Conservation (phyloP, 2,113 vertebrate species). For the Xyrauchen texanus region DNA sequence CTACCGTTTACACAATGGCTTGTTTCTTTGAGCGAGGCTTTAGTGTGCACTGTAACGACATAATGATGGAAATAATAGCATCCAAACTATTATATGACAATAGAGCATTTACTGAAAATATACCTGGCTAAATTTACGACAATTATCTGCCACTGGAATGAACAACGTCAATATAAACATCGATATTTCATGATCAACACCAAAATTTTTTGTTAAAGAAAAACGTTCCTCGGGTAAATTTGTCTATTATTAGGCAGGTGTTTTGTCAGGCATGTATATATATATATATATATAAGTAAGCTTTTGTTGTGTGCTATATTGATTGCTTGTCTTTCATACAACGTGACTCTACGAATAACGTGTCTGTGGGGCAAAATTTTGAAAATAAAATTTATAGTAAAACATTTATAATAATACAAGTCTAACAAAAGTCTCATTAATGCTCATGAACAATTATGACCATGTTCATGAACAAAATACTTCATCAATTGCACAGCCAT, state of each 20-base stretch:
- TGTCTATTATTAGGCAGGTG: constrained; percentile 1
- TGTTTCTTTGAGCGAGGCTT: constrained; percentile 52
- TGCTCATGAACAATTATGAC: no score
- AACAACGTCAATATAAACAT: constrained; percentile 59
- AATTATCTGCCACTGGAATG: constrained; percentile 60
- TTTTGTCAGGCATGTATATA: not conserved
- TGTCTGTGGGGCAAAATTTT: not conserved
- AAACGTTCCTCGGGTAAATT: not conserved
- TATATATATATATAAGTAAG: not conserved
- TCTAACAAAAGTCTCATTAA: no score
- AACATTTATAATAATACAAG: no score
- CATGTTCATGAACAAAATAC: no score
- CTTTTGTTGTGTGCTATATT: constrained; percentile 21
- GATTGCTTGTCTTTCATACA: constrained; percentile 2
- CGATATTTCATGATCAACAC: constrained; percentile 54
- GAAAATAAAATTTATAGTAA: no score
- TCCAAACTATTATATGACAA: constrained; percentile 74
- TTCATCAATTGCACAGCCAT: no score
- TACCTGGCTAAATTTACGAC: constrained; percentile 64
- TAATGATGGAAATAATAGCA: constrained; percentile 76
- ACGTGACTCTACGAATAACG: not conserved
- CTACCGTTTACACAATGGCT: constrained; percentile 29
- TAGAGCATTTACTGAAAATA: constrained; percentile 63
- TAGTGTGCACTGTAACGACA: constrained; percentile 72
- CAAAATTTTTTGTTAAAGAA: constrained; percentile 16